Evolutionary conservation across 1,140 invertebrate genomes (phyloP).

Genomic region (Drosophila ogumai): DNA sequence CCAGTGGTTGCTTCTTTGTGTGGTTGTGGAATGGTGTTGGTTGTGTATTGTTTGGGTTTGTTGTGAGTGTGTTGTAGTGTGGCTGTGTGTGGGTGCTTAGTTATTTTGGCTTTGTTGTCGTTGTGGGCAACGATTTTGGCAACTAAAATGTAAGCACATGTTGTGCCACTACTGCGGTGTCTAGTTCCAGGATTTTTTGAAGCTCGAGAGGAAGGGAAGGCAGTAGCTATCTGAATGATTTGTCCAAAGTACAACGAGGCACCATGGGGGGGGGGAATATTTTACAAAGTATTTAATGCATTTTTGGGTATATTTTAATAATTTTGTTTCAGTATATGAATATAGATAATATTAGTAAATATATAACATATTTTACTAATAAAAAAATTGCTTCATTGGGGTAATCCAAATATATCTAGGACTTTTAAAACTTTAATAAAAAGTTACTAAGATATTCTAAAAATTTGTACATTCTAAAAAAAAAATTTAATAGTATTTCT

Average conservation of each 20-base stretch:
- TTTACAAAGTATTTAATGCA: background rate
- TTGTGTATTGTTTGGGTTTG: conserved; percentile 14
- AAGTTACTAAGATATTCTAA: too few species aligned
- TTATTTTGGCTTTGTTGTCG: conserved; percentile 51
- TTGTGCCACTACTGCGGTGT: conserved; percentile 35
- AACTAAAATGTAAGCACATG: conserved; percentile 71
- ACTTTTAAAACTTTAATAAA: background rate
- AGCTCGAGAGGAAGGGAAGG: conserved; percentile 1
- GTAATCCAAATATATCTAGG: background rate
- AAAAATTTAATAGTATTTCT: too few species aligned
- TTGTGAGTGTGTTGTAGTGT: conserved; percentile 4
- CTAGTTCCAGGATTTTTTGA: conserved; percentile 19
- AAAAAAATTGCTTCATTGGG: background rate
- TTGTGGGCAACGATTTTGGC: conserved; percentile 58
- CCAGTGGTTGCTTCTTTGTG: conserved; percentile 51
- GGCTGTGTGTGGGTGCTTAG: conserved; percentile 38
- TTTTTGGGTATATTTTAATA: background rate
- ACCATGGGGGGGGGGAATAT: background rate
- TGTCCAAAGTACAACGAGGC: background rate
- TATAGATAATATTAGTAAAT: background rate
- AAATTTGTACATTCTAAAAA: too few species aligned
- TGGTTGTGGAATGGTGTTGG: conserved; percentile 14
- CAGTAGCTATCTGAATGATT: conserved; percentile 13
- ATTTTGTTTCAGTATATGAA: background rate
- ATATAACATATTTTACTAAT: background rate